Evolutionary conservation across 2,113 vertebrate genomes (phyloP).

Genomic region (Notarius lentiginosus): DNA sequence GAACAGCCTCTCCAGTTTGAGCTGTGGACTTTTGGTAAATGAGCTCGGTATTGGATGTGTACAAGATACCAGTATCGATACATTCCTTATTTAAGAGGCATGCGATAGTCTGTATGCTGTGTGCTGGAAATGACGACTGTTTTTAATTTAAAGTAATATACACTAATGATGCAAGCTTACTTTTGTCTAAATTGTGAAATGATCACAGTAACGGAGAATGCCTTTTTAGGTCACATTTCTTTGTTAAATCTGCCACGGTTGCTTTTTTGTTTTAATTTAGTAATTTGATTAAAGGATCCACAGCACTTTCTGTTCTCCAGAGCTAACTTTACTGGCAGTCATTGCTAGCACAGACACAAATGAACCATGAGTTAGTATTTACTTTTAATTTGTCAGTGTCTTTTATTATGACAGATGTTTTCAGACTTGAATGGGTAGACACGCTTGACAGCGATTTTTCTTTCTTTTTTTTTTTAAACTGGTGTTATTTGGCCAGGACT

Average conservation of each 20-base stretch:
- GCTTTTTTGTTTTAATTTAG: not conserved
- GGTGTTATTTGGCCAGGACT: not conserved
- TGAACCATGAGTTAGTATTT: not conserved
- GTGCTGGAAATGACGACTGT: not conserved
- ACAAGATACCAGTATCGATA: not conserved
- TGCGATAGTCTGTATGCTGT: not conserved
- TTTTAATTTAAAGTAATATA: not conserved
- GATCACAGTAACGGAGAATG: not conserved
- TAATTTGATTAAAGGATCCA: not conserved
- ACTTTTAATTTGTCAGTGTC: not conserved
- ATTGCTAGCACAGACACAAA: not conserved
- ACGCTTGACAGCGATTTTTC: not conserved
- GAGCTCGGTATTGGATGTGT: not conserved
- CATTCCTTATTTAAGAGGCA: not conserved
- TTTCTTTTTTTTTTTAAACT: not conserved
- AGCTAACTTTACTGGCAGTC: not conserved
- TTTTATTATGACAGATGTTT: not conserved
- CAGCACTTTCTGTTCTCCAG: not conserved
- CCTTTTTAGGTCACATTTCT: not conserved
- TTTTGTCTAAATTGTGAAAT: not conserved
- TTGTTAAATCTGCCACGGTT: not conserved
- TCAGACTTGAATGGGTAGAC: not conserved
- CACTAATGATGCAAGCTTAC: not conserved
- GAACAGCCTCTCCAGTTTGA: not conserved
- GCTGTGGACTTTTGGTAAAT: not conserved